Base-by-base conservation (phyloP, 1,140 invertebrate species). In the Triops longicaudatus region DNA sequence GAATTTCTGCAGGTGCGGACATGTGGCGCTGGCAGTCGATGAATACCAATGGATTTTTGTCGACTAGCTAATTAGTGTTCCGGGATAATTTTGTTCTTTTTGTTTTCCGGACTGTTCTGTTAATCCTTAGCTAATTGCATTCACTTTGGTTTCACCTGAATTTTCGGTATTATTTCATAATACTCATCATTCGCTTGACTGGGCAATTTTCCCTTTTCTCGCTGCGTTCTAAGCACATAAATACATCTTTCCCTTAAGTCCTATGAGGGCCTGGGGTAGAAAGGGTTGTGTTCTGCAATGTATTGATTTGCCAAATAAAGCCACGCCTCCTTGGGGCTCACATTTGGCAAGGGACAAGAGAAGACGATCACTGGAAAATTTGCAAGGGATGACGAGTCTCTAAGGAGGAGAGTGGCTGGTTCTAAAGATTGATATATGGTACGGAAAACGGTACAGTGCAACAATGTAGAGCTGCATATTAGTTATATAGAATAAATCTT, bases 11-110 rank as follows among this genome's bases (percentile, higher is more conserved):
- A 91, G 90, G 90, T 86, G 84, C 84, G 80, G 94, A 98, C 83
- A 90, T 93, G 5, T 98, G 95, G 95, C 88, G 88, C 73, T 98
- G 95, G 95, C 95, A 97, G 84, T 89, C 89, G 77, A 87, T 86
- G 74, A 95, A 97, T 86, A 95, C 95, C 10, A 89, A 92, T 79
- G 95, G 96, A 7, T 96, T 80, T 77, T 44, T 43, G 42, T 31
- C 71, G 42, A 78, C 17, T 76, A 63, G 41, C 27, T 50, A 63
- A 17, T 63, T 22, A 63, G 10, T 17, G 22, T 14, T 17, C 50
- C 50, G 7, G 50, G 11, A 44, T n/a, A 6, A n/a, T 6, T 63
- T 6, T 14, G 10, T 22, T 14, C 50, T 63, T 63, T 63, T 22
- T 63, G 17, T 44, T 44, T 44, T 44, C 43, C 43, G 43, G 17